These are phyloP conservation scores for Colossoma macropomum DNA, from an alignment of 2,113 vertebrate genomes.

Conservation along the genomic window DNA sequence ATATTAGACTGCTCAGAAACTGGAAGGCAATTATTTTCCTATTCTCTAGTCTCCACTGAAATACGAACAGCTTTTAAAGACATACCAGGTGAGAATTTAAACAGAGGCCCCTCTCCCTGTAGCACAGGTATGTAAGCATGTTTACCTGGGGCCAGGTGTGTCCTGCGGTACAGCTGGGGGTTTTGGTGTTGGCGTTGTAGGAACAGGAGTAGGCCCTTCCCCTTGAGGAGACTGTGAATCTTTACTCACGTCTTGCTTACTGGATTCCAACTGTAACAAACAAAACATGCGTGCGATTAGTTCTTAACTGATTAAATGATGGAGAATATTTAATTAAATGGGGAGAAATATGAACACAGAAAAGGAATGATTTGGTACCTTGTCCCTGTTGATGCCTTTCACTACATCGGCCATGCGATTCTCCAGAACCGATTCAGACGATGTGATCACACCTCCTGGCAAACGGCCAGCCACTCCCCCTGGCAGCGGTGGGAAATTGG, in stretches of 20 bases:
- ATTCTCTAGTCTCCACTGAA: too few species aligned
- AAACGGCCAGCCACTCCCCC: constrained; percentile 78
- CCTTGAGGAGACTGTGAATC: constrained; percentile 19
- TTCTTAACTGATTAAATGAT: not conserved
- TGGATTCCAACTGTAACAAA: constrained; percentile 35
- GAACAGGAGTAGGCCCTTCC: not conserved
- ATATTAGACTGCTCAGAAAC: too few species aligned
- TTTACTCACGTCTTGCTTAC: constrained; percentile 42
- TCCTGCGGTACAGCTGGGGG: constrained; percentile 14
- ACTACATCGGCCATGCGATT: constrained; percentile 93
- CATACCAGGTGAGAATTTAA: too few species aligned
- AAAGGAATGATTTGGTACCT: constrained; percentile 73
- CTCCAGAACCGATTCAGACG: constrained; percentile 88
- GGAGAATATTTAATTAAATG: not conserved
- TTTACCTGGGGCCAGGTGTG: constrained; percentile 24
- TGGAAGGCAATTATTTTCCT: too few species aligned
- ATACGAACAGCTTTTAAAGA: too few species aligned
- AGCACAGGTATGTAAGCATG: not conserved
- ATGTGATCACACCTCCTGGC: constrained; percentile 72
- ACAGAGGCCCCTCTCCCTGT: too few species aligned
- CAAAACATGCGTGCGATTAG: not conserved
- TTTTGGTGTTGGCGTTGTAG: constrained; percentile 18
- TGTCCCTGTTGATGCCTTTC: constrained; percentile 90
- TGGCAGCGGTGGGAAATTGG: constrained; percentile 95
- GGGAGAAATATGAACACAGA: not conserved